Evolutionary conservation across 2,797 vertebrate genomes (phyloP).

Genomic region (Oreonectes daqikongensis): DNA sequence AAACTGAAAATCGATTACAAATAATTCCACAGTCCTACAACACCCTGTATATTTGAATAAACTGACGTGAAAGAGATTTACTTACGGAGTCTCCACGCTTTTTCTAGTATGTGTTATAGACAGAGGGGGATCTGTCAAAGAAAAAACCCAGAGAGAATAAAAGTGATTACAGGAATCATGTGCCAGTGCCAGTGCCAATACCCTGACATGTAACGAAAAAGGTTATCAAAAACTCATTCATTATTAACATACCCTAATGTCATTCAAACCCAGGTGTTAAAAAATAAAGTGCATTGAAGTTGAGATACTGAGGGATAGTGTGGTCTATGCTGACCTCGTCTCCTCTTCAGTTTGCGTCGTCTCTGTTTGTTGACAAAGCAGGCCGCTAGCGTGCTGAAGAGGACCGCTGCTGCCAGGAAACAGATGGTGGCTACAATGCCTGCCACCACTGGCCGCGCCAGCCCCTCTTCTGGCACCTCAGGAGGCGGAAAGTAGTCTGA

Average conservation of each 20-base stretch:
- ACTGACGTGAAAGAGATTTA: constrained; percentile 62
- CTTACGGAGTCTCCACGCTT: constrained; percentile 98
- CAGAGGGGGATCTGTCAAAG: constrained; percentile 89
- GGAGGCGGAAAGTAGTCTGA: constrained; percentile 94
- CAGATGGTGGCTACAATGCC: constrained; percentile 98
- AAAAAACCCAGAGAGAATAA: constrained; percentile 52
- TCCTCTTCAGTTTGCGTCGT: constrained; percentile 92
- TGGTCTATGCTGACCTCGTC: constrained; percentile 83
- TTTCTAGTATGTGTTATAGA: constrained; percentile 98
- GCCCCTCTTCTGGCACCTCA: constrained; percentile 90
- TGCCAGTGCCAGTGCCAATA: too few species aligned
- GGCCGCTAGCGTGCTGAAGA: constrained; percentile 96
- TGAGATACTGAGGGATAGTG: constrained; percentile 9
- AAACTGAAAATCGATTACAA: too few species aligned
- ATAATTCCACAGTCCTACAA: background rate
- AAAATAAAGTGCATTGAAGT: background rate
- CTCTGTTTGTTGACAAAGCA: constrained; percentile 99
- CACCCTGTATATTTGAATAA: constrained; percentile 15
- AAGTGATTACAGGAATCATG: constrained; percentile 30
- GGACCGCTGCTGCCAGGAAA: constrained; percentile 94
- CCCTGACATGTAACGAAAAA: too few species aligned
- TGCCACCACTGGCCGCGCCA: constrained; percentile 93
- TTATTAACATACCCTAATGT: background rate
- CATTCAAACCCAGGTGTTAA: background rate
- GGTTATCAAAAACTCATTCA: too few species aligned